Base-by-base conservation (phyloP, 2,113 vertebrate genomes). In the Syngnathus typhle region DNA sequence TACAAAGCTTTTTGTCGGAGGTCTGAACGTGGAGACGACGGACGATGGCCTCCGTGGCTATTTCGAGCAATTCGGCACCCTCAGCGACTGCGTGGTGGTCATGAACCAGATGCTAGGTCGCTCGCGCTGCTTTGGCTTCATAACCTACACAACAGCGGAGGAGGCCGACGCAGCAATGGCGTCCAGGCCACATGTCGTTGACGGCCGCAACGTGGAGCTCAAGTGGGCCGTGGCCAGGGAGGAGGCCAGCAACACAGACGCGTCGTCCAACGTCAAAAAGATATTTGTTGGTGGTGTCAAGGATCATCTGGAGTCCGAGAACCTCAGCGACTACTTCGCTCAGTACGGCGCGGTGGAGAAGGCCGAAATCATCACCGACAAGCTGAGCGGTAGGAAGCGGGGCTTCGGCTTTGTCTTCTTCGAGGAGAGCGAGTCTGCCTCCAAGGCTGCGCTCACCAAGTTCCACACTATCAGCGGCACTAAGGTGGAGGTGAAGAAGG, bases 331-430 rank as follows among this genome's bases (percentile, higher is more conserved):
- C 72, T 96, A 96, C 67, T 98, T 98, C 90, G 93, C 93, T 27
- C 93, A 95, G 87, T 98, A 94, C 72, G 96, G 96, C 76, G 81
- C 89, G 0, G 94, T 98, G 75, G 95, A 98, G 82, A 98, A 96
- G 89, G 92, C 93, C 73, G 96, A 98, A 83, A 96, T 98, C 49
- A 98, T 98, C 82, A 92, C 94, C 37, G 95, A 98, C 91, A 98
- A 96, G 84, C 92, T 92, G 87, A 95, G 95, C 65, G 95, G 95
- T 81, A 95, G 94, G 88, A 96, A 96, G 86, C 88, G 96, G 1
- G 96, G 96, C 71, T 98, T 98, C 82, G 96, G 94, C 80, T 98
- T 98, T 91, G 94, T 98, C 72, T 95, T 95, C 80, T 98, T 97
- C 60, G 92, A 94, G 80, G 95, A 93, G 76, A 94, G 93, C 86